A percentile compares a stretch with the other conserved stretches of the same genome.
Evolutionary conservation across 2,113 vertebrate species (phyloP).

Genomic region (Tragelaphus buxtoni): DNA sequence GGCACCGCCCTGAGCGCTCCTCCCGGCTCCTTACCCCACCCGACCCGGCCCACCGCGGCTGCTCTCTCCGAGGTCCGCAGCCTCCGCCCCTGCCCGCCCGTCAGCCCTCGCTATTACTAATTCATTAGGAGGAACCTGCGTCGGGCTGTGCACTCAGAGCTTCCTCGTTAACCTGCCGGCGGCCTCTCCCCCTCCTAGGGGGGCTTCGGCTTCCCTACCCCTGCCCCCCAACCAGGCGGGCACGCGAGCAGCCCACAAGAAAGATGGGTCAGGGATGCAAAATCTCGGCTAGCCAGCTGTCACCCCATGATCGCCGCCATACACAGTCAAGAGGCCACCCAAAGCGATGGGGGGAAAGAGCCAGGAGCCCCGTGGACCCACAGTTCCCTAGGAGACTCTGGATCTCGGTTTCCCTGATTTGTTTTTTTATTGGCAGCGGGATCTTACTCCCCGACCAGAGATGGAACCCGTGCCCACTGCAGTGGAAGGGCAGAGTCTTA

Average conservation of each 20-base stretch:
- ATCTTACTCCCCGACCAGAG: not conserved
- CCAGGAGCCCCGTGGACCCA: not conserved
- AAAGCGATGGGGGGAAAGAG: not conserved
- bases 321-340: not conserved
- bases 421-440: not conserved
- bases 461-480: not conserved
- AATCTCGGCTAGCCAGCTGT: not conserved
- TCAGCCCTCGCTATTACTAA: conserved; percentile 78
- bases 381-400: not conserved
- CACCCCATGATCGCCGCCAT: not conserved
- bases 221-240: not conserved
- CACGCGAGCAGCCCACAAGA: not conserved
- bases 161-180: conserved; percentile 37
- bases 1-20: not conserved
- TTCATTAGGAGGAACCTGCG: conserved; percentile 79
- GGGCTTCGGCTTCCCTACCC: not conserved
- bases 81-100: not conserved
- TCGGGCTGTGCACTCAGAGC: conserved; percentile 68
- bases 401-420: not conserved
- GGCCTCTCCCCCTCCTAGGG: not conserved
- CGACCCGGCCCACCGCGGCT: not conserved
- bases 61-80: not conserved
- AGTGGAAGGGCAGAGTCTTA: not conserved
- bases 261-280: not conserved
- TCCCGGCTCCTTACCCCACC: not conserved